These are phyloP conservation scores for Rhimphoctona megacephalus DNA, from an alignment of 2,888 invertebrate genomes.

Conservation along the genomic window DNA sequence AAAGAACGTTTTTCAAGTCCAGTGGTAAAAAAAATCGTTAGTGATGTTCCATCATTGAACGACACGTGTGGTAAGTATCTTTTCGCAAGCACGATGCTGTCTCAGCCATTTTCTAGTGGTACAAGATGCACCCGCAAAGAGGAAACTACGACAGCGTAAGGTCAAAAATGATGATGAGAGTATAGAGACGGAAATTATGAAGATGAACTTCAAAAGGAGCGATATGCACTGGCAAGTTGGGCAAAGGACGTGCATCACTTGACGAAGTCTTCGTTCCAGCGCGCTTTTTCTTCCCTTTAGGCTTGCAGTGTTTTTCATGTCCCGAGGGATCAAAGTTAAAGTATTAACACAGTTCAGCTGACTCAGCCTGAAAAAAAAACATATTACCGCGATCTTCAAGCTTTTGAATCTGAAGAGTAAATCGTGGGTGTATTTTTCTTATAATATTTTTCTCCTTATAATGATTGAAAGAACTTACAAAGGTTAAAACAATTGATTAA, in stretches of 20 bases:
- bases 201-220: conserved; percentile 22
- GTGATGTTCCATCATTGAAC: neutral
- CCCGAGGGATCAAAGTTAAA: conserved; percentile 19
- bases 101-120: conserved; percentile 35
- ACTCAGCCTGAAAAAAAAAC: conserved; percentile 31
- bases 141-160: conserved; percentile 34
- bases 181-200: conserved; percentile 35
- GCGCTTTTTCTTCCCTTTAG: conserved; percentile 10
- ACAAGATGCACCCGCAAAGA: neutral
- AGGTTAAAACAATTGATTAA: neutral
- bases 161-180: conserved; percentile 22
- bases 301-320: conserved; percentile 9
- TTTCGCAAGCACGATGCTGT: conserved; percentile 35
- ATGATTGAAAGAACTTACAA: conserved; percentile 15
- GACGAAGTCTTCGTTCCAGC: conserved; percentile 33
- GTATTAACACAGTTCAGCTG: neutral
- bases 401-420: conserved; percentile 30
- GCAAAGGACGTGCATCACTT: conserved; percentile 39
- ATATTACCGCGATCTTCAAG: neutral
- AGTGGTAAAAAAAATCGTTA: conserved; percentile 4
- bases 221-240: conserved; percentile 14
- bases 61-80: conserved; percentile 41
- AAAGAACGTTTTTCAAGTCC: conserved; percentile 3
- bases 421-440: conserved; percentile 41
- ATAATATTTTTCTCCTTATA: conserved; percentile 60